Conservation (phyloP, 2,797 vertebrate genomes). For the Sebastes taczanowskii region DNA sequence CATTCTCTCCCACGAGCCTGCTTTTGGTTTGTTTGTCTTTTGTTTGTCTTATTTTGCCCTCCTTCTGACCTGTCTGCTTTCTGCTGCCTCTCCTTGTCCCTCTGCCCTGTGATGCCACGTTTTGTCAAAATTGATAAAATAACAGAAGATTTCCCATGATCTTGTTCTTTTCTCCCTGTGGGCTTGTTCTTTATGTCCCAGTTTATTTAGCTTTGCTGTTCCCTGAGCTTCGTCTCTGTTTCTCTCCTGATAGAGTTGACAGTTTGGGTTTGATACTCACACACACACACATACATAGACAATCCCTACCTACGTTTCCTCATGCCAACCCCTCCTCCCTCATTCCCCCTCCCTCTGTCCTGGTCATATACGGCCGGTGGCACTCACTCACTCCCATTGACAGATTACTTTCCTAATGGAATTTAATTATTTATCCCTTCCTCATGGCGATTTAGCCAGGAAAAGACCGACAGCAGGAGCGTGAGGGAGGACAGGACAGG, state of each 20-base stretch:
- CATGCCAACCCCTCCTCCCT: background rate
- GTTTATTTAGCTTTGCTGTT: conserved; percentile 32
- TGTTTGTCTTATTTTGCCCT: conserved; percentile 25
- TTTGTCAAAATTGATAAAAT: conserved; percentile 40
- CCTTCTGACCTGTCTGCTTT: conserved; percentile 43
- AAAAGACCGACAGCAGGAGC: conserved; percentile 77
- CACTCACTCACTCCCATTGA: conserved; percentile 83
- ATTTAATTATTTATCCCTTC: conserved; percentile 89
- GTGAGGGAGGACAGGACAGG: conserved; percentile 55
- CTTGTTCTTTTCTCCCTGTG: conserved; percentile 11
- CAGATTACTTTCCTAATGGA: conserved; percentile 88
- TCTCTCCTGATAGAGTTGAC: conserved; percentile 13
- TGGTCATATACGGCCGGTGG: conserved; percentile 66
- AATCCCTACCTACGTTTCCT: conserved; percentile 22
- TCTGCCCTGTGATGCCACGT: conserved; percentile 44
- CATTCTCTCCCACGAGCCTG: background rate
- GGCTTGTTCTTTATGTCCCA: conserved; percentile 39
- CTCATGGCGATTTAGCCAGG: conserved; percentile 81
- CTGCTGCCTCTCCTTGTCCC: conserved; percentile 8
- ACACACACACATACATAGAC: background rate
- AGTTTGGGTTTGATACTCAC: background rate
- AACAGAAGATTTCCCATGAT: conserved; percentile 22
- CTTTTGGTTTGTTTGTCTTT: background rate
- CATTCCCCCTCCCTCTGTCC: conserved; percentile 31
- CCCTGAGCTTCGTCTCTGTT: conserved; percentile 20